Evolutionary conservation across 2,888 invertebrate genomes (phyloP).

Genomic region (Adelognathus sp.): DNA sequence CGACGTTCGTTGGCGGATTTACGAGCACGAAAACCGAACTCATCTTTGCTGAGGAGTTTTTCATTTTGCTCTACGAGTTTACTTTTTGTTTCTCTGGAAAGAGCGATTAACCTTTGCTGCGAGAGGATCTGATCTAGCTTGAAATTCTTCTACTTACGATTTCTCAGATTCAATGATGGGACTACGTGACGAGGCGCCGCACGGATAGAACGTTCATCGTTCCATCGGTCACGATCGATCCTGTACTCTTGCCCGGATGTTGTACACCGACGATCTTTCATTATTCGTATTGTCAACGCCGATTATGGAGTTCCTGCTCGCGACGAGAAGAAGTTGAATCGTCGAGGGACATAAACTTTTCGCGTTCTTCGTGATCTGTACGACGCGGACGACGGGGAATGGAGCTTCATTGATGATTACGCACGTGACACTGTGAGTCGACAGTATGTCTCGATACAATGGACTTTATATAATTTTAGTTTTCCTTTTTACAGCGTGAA

Average conservation of each 20-base stretch:
- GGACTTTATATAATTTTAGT: background rate
- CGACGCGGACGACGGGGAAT: slow-evolving; percentile 31
- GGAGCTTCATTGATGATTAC: slow-evolving; percentile 50
- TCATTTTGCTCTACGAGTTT: background rate
- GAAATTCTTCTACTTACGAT: slow-evolving; percentile 20
- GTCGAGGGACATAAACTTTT: slow-evolving; percentile 6
- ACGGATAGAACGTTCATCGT: background rate
- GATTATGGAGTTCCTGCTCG: slow-evolving; percentile 21
- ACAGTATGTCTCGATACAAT: background rate
- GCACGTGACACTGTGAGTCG: slow-evolving; percentile 41
- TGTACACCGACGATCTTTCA: background rate
- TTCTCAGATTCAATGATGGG: slow-evolving; percentile 47
- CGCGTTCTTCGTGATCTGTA: background rate
- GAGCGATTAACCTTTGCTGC: background rate
- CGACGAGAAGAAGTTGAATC: background rate
- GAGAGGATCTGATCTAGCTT: background rate
- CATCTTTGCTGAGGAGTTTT: slow-evolving; percentile 20
- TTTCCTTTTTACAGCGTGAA: background rate
- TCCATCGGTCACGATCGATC: slow-evolving; percentile 4
- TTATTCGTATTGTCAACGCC: background rate
- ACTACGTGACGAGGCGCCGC: slow-evolving; percentile 25
- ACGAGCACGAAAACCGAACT: slow-evolving; percentile 35
- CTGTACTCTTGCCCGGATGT: slow-evolving; percentile 18
- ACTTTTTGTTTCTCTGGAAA: background rate
- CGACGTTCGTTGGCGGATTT: slow-evolving; percentile 32